These are phyloP conservation scores for Saxidomus purpurata DNA, from an alignment of 1,140 invertebrate genomes.

Conservation along the genomic window DNA sequence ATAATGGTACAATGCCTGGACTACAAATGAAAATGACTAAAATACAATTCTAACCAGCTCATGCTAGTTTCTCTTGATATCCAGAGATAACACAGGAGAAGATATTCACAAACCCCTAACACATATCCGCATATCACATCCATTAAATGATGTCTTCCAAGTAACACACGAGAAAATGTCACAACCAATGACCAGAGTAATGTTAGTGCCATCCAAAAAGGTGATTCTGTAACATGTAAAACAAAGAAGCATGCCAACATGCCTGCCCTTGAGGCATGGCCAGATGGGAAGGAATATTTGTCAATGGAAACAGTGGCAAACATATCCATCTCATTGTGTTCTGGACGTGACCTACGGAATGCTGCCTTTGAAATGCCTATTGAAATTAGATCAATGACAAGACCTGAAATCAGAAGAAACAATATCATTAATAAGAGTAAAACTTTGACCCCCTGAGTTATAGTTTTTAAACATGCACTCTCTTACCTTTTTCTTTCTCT, in stretches of 20 bases:
- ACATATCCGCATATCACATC: slow-evolving; percentile 93
- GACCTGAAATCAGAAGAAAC: slow-evolving; percentile 90
- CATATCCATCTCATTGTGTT: slow-evolving; percentile 90
- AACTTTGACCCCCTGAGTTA: too few species aligned
- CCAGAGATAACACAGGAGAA: slow-evolving; percentile 87
- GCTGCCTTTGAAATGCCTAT: slow-evolving; percentile 94
- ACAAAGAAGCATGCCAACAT: slow-evolving; percentile 90
- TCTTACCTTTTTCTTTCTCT: too few species aligned
- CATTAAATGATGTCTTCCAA: slow-evolving; percentile 94
- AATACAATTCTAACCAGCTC: slow-evolving; percentile 77
- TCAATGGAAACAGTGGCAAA: slow-evolving; percentile 91
- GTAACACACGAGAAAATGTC: slow-evolving; percentile 92
- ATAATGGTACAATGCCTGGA: too few species aligned
- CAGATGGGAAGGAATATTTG: slow-evolving; percentile 98
- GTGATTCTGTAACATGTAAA: slow-evolving; percentile 68
- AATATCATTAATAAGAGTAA: too few species aligned
- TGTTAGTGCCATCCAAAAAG: slow-evolving; percentile 86
- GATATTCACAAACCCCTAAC: slow-evolving; percentile 92
- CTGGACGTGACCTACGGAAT: slow-evolving; percentile 92
- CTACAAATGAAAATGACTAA: slow-evolving; percentile 82
- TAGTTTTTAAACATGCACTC: too few species aligned
- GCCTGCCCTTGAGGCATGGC: slow-evolving; percentile 95
- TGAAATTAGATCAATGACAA: slow-evolving; percentile 95
- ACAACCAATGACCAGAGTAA: slow-evolving; percentile 92
- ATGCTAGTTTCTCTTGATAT: slow-evolving; percentile 73